Conservation (phyloP, 1,140 invertebrate species). For the Ceratosolen solmsi region DNA sequence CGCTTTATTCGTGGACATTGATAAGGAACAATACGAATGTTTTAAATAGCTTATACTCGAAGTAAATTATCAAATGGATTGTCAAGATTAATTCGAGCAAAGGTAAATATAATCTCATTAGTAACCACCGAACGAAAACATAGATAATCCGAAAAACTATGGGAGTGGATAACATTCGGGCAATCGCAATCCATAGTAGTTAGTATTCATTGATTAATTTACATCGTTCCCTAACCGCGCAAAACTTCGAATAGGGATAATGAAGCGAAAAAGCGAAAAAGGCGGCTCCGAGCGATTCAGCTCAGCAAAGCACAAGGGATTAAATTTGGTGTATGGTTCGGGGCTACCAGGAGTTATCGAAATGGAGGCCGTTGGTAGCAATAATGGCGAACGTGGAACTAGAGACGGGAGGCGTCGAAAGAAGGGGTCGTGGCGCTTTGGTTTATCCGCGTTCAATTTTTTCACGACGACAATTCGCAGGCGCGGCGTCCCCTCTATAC, state of each 20-base stretch:
- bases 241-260: background rate
- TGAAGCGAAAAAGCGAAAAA: background rate
- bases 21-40: no score
- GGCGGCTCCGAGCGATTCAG: background rate
- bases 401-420: constrained; percentile 58
- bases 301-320: background rate
- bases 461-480: constrained; percentile 73
- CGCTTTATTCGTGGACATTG: no score
- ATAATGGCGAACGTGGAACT: constrained; percentile 46
- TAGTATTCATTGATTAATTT: background rate
- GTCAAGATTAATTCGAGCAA: no score
- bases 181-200: background rate
- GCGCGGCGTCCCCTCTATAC: no score
- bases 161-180: background rate
- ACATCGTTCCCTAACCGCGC: background rate
- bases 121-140: background rate
- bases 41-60: no score
- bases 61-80: background rate
- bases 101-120: background rate
- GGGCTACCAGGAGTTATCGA: constrained; percentile 44
- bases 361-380: constrained; percentile 51
- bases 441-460: constrained; percentile 75
- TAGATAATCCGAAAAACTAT: background rate
- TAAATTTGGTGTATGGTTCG: no score
- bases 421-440: constrained; percentile 65